A percentile compares a stretch with the other conserved stretches of the same genome.
Evolutionary conservation across 2,113 vertebrate species (phyloP).

Genomic region (Ailuropoda melanoleuca): DNA sequence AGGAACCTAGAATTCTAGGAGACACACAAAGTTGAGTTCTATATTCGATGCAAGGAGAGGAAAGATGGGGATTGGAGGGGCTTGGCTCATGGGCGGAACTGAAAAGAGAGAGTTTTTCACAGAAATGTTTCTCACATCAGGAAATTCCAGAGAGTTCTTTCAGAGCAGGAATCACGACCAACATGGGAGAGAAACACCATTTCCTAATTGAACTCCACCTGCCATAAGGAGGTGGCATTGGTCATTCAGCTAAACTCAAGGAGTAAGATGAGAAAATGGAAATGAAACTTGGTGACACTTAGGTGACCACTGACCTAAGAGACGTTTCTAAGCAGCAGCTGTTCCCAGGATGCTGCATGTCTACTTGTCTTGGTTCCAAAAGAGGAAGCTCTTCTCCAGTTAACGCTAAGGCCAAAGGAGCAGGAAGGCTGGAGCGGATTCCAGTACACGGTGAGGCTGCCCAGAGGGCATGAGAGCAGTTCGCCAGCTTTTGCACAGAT

Average conservation of each 20-base stretch:
- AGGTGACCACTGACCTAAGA: not conserved
- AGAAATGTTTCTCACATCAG: not conserved
- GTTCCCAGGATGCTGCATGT: not conserved
- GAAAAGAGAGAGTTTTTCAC: not conserved
- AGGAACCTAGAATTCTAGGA: not conserved
- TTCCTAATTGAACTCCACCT: not conserved
- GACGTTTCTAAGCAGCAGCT: not conserved
- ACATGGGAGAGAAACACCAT: rapidly evolving
- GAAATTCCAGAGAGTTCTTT: conserved; percentile 23
- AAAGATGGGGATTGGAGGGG: not conserved
- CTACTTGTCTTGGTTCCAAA: not conserved
- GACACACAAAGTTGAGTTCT: not conserved
- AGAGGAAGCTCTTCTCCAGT: not conserved
- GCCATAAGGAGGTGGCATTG: not conserved
- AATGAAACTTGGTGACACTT: not conserved
- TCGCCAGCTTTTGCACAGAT: not conserved
- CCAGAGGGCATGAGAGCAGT: rapidly evolving
- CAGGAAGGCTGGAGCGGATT: not conserved
- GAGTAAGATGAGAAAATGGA: not conserved
- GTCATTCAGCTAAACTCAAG: not conserved
- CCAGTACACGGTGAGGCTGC: not conserved
- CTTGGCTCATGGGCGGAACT: not conserved
- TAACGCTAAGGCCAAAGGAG: not conserved
- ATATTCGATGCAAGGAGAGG: not conserved
- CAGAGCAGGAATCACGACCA: not conserved